These are phyloP conservation scores for Meteorus colon DNA, from an alignment of 2,888 invertebrate genomes.

Conservation along the genomic window DNA sequence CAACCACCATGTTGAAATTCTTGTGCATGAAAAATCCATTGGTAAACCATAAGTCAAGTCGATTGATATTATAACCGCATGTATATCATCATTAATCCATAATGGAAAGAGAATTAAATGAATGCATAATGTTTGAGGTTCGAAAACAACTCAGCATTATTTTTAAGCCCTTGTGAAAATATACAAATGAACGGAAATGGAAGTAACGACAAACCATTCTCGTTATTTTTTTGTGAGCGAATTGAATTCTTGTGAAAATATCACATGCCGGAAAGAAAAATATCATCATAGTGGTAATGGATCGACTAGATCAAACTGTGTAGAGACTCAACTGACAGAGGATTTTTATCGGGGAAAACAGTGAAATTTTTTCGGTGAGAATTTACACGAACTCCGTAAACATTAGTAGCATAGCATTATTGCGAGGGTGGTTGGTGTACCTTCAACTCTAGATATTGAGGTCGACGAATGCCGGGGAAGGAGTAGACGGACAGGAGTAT, in stretches of 20 bases:
- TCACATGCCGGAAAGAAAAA: not conserved
- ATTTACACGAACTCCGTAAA: conserved; percentile 31
- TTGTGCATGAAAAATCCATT: conserved; percentile 17
- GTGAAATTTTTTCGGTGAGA: conserved; percentile 20
- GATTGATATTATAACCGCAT: not conserved
- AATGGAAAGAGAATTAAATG: not conserved
- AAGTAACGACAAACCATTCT: no score
- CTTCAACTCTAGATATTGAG: conserved; percentile 31
- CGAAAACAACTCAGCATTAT: no score
- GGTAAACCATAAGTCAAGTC: conserved; percentile 14
- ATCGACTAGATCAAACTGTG: not conserved
- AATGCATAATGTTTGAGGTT: no score
- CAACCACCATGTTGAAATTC: not conserved
- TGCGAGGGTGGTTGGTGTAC: not conserved
- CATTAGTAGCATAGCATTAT: not conserved
- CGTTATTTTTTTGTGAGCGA: not conserved
- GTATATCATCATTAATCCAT: not conserved
- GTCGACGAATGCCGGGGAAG: conserved; percentile 7
- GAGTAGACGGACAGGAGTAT: not conserved
- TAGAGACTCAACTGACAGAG: not conserved
- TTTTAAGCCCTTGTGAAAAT: not conserved
- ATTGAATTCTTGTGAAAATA: not conserved
- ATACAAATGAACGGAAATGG: not conserved
- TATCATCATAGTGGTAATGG: not conserved
- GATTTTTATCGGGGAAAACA: not conserved